Base-by-base conservation (phyloP, 2,113 vertebrate species). In the Oenanthe melanoleuca region DNA sequence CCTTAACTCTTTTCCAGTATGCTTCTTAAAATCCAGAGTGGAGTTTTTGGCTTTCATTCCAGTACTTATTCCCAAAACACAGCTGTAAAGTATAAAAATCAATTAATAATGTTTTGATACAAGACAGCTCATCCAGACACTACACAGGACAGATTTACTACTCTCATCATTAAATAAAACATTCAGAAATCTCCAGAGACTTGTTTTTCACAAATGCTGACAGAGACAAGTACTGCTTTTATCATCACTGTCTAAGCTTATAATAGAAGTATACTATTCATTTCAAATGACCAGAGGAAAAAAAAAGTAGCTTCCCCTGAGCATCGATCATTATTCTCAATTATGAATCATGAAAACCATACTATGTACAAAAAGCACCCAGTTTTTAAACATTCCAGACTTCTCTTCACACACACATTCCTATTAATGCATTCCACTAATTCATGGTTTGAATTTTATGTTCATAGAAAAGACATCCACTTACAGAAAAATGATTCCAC, bases 101-200 rank as follows among this genome's bases (percentile, higher is more conserved):
- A 89, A 94, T 97, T 92, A 96, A 86, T 94, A 82, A 81, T 81
- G 40, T 94, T 97, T 94, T 88, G 53, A 91, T 91, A 40, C 11
- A 91, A 83, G 75, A 88, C 88, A 93, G 91, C 26, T 94, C 80
- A 90, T 74, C 67, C 94, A 95, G 88, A 92, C 86, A 92, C 75
- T 82, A 86, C 33, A 78, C 56, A 92, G 88, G 88, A 86, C 65
- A 81, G 86, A 95, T 92, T 93, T 81, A 86, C 72, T 89, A 34
- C 53, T 92, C 92, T 81, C 28, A 42, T 86, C 33, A 64, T 91
- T 84, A 92, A 94, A 81, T 89, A 92, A 87, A 94, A 80, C 44
- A 78, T 57, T 52, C 65, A 42, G 60, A 64, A 86, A 59, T 72
- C 86, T 92, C 86, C 57, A 71, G 77, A 79, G 86, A 89, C 67